phyloP scores from a whole-genome alignment of 2,888 invertebrate genomes.

The Eupeodes latifasciatus region DNA sequence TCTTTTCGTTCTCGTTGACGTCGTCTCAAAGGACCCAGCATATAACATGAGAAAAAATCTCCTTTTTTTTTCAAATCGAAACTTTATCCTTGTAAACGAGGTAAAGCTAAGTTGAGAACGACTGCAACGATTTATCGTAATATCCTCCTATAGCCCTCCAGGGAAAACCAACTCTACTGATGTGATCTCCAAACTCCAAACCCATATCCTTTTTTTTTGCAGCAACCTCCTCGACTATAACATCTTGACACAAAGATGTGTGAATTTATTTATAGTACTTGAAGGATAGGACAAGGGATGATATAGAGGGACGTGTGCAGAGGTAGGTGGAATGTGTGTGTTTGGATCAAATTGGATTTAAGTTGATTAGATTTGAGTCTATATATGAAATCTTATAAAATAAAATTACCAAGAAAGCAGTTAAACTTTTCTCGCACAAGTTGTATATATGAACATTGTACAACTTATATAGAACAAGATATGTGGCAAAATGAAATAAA shows the following conservation, averaged over 20 bases:
- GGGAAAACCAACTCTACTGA: background rate
- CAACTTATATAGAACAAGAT: background rate
- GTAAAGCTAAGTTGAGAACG: background rate
- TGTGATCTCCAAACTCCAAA: background rate
- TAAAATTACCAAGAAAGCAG: constrained; percentile 31
- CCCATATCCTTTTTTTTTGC: background rate
- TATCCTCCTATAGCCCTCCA: background rate
- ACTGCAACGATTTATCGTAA: background rate
- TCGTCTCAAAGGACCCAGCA: background rate
- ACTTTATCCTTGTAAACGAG: constrained; percentile 25
- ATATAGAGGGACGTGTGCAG: too few species aligned
- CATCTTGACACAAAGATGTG: constrained; percentile 18
- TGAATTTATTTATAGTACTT: background rate
- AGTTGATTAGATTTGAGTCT: constrained; percentile 28
- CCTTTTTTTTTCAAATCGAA: background rate
- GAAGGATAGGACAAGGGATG: too few species aligned
- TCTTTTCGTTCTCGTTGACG: background rate
- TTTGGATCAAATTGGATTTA: constrained; percentile 18
- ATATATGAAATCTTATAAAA: constrained; percentile 23
- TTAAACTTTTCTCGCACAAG: constrained; percentile 24
- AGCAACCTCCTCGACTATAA: background rate
- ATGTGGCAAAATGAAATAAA: background rate
- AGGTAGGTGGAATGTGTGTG: background rate
- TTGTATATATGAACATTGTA: background rate
- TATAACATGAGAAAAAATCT: constrained; percentile 6